Percentiles rank a stretch among this genome's conserved stretches.
Evolutionary conservation across 2,797 vertebrate genomes (phyloP).

Genomic region (Pempheris klunzingeri): DNA sequence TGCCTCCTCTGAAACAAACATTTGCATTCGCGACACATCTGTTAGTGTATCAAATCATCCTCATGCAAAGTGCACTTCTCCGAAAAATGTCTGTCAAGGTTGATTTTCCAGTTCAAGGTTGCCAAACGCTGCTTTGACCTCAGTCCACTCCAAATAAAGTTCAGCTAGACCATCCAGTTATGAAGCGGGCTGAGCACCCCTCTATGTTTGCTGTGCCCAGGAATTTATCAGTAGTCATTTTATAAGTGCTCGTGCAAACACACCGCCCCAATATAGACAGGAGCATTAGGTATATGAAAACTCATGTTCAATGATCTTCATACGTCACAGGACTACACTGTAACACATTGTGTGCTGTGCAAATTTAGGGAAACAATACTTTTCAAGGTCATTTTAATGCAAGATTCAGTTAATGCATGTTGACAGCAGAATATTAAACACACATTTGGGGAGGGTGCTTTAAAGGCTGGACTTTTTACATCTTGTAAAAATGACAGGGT

Average conservation of each 20-base stretch:
- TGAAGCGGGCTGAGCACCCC: constrained; percentile 39
- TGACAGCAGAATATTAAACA: constrained; percentile 44
- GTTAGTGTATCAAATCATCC: constrained; percentile 56
- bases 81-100: constrained; percentile 59
- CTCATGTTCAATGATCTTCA: constrained; percentile 48
- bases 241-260: constrained; percentile 54
- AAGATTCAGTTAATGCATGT: constrained; percentile 22
- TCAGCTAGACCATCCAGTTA: constrained; percentile 52
- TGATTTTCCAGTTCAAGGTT: constrained; percentile 64
- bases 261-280: constrained; percentile 15
- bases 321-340: constrained; percentile 33
- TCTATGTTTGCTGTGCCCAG: constrained; percentile 14
- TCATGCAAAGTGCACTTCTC: constrained; percentile 59
- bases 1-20: constrained; percentile 58
- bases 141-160: constrained; percentile 62
- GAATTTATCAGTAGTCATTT: constrained; percentile 59
- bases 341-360: constrained; percentile 19
- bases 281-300: constrained; percentile 54
- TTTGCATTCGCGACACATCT: constrained; percentile 68
- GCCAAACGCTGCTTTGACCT: constrained; percentile 66
- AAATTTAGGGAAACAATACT: constrained; percentile 41
- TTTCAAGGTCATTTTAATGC: constrained; percentile 48
- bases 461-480: constrained; percentile 31
- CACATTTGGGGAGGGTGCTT: constrained; percentile 25
- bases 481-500: constrained; percentile 42